Percentiles rank a stretch among this genome's conserved stretches.
Evolutionary conservation across 2,113 vertebrate genomes (phyloP).

Genomic region (Tragelaphus strepsiceros): DNA sequence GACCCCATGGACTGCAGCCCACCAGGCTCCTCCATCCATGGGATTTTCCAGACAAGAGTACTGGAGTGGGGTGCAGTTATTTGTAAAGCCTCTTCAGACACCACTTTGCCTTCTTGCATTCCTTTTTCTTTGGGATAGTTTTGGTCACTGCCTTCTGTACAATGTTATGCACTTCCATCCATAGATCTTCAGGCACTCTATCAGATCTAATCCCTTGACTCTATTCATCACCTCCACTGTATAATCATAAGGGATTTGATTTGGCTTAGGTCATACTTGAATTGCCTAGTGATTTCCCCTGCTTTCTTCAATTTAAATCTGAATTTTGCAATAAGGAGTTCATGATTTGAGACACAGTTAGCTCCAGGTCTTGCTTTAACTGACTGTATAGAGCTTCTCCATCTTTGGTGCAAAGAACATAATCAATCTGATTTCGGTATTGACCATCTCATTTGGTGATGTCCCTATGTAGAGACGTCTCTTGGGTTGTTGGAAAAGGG

Average conservation of each 20-base stretch:
- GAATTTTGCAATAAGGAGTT: not conserved
- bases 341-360: not conserved
- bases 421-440: not conserved
- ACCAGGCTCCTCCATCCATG: too few species aligned
- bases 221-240: not conserved
- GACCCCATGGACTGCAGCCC: too few species aligned
- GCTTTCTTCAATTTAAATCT: not conserved
- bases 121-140: not conserved
- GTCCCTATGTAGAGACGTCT: not conserved
- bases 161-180: not conserved
- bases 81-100: not conserved
- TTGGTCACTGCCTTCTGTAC: not conserved
- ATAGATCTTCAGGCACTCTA: not conserved
- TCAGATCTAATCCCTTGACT: not conserved
- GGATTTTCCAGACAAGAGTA: too few species aligned
- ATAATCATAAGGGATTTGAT: not conserved
- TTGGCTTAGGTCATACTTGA: not conserved
- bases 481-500: not conserved
- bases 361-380: not conserved
- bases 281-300: not conserved
- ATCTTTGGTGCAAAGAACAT: not conserved
- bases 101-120: not conserved
- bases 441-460: not conserved
- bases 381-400: not conserved
- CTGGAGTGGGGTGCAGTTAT: not conserved